Evolutionary conservation across 2,797 vertebrate genomes (phyloP).

Genomic region (Apodemus agrarius): DNA sequence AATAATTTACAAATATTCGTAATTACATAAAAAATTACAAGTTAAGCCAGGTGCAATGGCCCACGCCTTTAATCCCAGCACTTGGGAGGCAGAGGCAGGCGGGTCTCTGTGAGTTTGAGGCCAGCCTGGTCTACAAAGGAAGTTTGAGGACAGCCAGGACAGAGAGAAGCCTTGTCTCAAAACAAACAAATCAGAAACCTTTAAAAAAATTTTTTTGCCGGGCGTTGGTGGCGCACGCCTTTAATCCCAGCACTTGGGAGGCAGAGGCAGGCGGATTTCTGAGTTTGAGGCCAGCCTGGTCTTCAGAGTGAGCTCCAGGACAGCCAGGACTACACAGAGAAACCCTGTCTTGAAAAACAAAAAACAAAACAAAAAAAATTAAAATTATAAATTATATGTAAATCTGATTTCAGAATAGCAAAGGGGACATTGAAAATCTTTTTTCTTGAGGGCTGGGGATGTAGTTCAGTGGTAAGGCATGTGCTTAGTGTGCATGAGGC

Average conservation of each 20-base stretch:
- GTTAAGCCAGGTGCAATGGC: background rate
- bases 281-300: too few species aligned
- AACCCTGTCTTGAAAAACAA: too few species aligned
- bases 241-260: too few species aligned
- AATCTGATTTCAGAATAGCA: slow-evolving; percentile 20
- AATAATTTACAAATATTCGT: background rate
- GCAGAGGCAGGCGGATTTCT: too few species aligned
- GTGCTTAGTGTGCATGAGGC: background rate
- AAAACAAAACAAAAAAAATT: too few species aligned
- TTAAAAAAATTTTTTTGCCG: too few species aligned
- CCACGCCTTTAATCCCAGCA: background rate
- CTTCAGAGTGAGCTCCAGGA: too few species aligned
- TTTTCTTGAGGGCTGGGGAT: background rate
- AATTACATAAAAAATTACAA: background rate
- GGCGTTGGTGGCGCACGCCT: too few species aligned
- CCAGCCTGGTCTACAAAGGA: background rate
- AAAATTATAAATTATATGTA: background rate
- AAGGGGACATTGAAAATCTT: background rate
- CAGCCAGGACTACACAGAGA: too few species aligned
- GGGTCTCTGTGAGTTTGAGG: background rate
- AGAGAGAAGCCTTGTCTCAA: background rate
- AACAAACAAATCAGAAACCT: background rate
- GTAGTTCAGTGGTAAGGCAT: background rate
- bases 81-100: background rate
- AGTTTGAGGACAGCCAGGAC: background rate